A percentile compares a stretch with the other conserved stretches of the same genome.
Conservation (phyloP, 2,797 vertebrate genomes). For the Tinamus major region DNA sequence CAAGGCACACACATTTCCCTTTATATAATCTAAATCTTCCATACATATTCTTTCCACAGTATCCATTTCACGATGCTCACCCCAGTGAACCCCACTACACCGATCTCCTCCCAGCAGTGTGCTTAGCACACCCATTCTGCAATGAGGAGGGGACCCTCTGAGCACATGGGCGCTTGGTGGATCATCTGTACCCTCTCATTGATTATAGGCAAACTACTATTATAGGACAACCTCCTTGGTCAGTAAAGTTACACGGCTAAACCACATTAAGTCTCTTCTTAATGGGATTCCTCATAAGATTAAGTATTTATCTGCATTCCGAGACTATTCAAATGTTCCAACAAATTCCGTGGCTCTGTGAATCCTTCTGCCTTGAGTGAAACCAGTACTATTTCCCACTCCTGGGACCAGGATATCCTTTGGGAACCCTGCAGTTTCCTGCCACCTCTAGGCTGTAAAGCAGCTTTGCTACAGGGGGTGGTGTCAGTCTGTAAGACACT, state of each 20-base stretch:
- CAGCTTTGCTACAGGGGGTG: no score
- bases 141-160: background rate
- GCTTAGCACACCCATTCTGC: background rate
- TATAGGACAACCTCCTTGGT: fast-evolving
- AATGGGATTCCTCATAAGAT: background rate
- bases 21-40: background rate
- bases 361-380: background rate
- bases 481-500: no score
- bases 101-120: background rate
- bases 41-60: no score
- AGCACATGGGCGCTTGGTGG: background rate
- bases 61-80: background rate
- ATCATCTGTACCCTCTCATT: background rate
- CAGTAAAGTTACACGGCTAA: background rate
- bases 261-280: background rate
- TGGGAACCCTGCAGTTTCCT: background rate
- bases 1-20: background rate
- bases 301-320: background rate
- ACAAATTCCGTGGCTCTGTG: background rate
- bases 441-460: background rate
- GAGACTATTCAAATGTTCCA: background rate
- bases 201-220: fast-evolving
- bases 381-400: background rate
- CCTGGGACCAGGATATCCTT: background rate
- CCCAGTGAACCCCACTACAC: no score